These are phyloP conservation scores for Philonicus albiceps DNA, from an alignment of 2,888 invertebrate genomes.

Conservation along the genomic window DNA sequence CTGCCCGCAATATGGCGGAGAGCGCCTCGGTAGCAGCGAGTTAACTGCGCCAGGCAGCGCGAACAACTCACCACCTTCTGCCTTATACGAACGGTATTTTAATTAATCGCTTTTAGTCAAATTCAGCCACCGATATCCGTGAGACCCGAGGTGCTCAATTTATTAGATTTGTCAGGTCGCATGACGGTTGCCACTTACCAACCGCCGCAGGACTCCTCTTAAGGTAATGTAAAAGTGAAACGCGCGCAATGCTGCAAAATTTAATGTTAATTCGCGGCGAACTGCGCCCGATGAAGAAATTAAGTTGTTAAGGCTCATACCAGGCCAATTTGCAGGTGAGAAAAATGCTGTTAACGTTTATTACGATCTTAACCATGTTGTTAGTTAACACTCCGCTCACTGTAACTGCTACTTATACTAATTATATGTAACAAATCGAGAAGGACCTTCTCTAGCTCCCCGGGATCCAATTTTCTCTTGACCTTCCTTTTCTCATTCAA, in stretches of 20 bases:
- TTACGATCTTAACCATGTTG: neutral
- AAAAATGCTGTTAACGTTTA: neutral
- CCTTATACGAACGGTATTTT: neutral
- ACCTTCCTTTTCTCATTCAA: neutral
- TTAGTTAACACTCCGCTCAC: neutral
- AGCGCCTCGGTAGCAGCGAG: neutral
- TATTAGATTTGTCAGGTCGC: conserved; percentile 22
- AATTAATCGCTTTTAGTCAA: neutral
- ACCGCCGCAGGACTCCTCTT: neutral
- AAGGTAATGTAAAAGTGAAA: conserved; percentile 32
- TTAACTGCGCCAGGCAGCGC: neutral
- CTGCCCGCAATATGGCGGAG: neutral
- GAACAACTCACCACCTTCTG: neutral
- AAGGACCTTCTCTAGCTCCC: neutral
- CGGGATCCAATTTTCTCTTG: neutral
- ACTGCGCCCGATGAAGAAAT: neutral
- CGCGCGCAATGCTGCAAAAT: neutral
- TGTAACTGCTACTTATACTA: neutral
- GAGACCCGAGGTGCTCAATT: neutral
- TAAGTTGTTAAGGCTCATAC: neutral
- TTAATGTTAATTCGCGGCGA: conserved; percentile 11
- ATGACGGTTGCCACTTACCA: neutral
- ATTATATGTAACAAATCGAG: neutral
- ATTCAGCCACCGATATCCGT: neutral
- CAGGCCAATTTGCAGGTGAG: neutral